Evolutionary conservation across 2,797 vertebrate species (phyloP).

Genomic region (Acipenser ruthenus): DNA sequence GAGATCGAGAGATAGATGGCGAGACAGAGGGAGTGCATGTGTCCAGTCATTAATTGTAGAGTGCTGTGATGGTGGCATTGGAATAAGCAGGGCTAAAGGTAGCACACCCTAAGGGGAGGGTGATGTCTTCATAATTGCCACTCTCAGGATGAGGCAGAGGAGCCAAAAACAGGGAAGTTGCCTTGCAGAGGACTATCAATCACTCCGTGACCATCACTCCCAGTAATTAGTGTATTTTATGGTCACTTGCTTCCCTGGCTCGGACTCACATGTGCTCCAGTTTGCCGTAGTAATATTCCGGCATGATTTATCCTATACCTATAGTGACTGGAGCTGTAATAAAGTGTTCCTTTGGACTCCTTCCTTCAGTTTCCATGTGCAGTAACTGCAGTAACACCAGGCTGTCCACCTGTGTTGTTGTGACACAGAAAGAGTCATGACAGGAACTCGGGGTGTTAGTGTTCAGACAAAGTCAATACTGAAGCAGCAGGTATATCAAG

Average conservation of each 20-base stretch:
- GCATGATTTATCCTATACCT: slow-evolving; percentile 26
- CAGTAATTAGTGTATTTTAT: slow-evolving; percentile 79
- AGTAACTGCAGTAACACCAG: neutral
- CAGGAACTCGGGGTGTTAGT: too few species aligned
- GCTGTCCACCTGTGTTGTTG: neutral
- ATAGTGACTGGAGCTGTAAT: slow-evolving; percentile 60
- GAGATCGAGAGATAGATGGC: too few species aligned
- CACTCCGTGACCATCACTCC: slow-evolving; percentile 76
- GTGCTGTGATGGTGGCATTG: too few species aligned
- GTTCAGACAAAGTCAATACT: too few species aligned
- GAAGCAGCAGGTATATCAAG: too few species aligned
- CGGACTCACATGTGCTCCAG: slow-evolving; percentile 63
- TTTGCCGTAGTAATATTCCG: slow-evolving; percentile 16
- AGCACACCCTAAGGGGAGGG: slow-evolving; percentile 23
- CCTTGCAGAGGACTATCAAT: slow-evolving; percentile 70
- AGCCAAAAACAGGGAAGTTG: slow-evolving; percentile 58
- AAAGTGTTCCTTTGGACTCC: slow-evolving; percentile 66
- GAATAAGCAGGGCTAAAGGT: too few species aligned
- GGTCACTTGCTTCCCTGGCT: slow-evolving; percentile 66
- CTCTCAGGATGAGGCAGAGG: slow-evolving; percentile 52
- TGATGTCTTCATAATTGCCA: slow-evolving; percentile 69
- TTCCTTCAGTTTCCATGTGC: neutral
- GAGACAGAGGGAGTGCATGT: too few species aligned
- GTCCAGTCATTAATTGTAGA: too few species aligned
- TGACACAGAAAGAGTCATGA: too few species aligned